A percentile compares a stretch with the other conserved stretches of the same genome.
Evolutionary conservation across 2,113 vertebrate species (phyloP).

Genomic region (Cebidichthys violaceus): DNA sequence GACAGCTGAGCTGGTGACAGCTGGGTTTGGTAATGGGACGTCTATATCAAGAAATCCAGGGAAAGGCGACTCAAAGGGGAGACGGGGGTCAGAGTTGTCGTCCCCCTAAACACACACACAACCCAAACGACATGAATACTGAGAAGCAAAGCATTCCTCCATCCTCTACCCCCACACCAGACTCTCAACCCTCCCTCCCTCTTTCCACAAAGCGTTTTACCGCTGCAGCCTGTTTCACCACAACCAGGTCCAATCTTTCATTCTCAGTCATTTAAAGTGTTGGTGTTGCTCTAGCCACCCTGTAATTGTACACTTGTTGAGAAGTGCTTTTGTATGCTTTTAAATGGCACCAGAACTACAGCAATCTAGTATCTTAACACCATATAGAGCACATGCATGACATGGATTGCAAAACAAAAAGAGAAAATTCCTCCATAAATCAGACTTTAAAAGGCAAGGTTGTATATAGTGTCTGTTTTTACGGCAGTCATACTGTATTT

Average conservation of each 20-base stretch:
- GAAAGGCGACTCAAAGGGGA: slow-evolving; percentile 57
- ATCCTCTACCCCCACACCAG: slow-evolving; percentile 22
- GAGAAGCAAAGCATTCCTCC: slow-evolving; percentile 72
- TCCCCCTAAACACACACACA: slow-evolving; percentile 57
- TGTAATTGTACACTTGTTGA: slow-evolving; percentile 46
- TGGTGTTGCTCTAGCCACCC: slow-evolving; percentile 26
- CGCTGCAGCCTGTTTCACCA: slow-evolving; percentile 39
- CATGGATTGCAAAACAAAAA: background rate
- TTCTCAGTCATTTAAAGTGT: slow-evolving; percentile 48
- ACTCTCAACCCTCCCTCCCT: slow-evolving; percentile 4
- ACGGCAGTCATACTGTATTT: background rate
- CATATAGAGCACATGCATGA: background rate
- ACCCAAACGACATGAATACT: slow-evolving; percentile 70
- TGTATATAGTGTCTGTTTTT: background rate
- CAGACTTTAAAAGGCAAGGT: background rate
- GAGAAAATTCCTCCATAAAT: background rate
- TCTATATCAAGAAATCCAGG: slow-evolving; percentile 76
- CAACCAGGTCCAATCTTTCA: slow-evolving; percentile 53
- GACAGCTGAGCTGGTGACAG: slow-evolving; percentile 83
- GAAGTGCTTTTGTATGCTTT: slow-evolving; percentile 14
- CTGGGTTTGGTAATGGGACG: slow-evolving; percentile 66
- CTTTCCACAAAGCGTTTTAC: slow-evolving; percentile 25
- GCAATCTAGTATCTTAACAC: background rate
- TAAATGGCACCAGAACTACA: slow-evolving; percentile 7
- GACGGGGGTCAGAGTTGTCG: slow-evolving; percentile 63